Conservation (phyloP, 2,888 invertebrate species). For the Scaptomyza caliginosa region DNA sequence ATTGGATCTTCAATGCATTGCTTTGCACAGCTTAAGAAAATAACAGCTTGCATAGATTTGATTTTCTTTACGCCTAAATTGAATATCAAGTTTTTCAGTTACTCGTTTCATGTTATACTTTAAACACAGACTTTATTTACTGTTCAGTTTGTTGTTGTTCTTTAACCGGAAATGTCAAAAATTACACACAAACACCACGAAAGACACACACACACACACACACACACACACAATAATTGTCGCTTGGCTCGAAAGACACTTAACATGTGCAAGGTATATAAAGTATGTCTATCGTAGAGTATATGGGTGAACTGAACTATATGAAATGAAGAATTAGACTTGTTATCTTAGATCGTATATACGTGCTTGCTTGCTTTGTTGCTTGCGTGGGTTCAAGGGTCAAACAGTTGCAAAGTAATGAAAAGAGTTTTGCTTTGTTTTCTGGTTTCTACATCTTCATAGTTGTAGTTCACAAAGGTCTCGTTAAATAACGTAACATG, state of each 20-base stretch:
- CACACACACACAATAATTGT: slow-evolving; percentile 1
- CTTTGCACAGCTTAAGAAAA: too few relatives aligned
- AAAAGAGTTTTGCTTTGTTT: not conserved
- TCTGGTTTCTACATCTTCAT: not conserved
- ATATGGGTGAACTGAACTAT: slow-evolving; percentile 2
- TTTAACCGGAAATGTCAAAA: slow-evolving; percentile 29
- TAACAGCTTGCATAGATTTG: not conserved
- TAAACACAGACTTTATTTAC: not conserved
- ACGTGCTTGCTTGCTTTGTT: not conserved
- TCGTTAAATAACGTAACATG: slow-evolving; percentile 32
- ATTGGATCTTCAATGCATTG: too few relatives aligned
- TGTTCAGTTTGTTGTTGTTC: slow-evolving; percentile 4
- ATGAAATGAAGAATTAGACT: not conserved
- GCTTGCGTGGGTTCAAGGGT: not conserved
- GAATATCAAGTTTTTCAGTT: too few relatives aligned
- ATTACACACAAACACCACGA: not conserved
- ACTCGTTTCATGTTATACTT: not conserved
- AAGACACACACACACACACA: not conserved
- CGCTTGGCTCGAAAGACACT: slow-evolving; percentile 3
- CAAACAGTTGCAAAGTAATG: not conserved
- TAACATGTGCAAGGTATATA: not conserved
- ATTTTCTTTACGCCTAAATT: not conserved
- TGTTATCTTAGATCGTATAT: too few relatives aligned
- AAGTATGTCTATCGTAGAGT: not conserved
- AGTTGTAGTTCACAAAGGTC: not conserved